Evolutionary conservation across 2,888 invertebrate species (phyloP), one percentile per base, ranked within the genome.

Genomic region (Lamellibrachia satsuma): DNA sequence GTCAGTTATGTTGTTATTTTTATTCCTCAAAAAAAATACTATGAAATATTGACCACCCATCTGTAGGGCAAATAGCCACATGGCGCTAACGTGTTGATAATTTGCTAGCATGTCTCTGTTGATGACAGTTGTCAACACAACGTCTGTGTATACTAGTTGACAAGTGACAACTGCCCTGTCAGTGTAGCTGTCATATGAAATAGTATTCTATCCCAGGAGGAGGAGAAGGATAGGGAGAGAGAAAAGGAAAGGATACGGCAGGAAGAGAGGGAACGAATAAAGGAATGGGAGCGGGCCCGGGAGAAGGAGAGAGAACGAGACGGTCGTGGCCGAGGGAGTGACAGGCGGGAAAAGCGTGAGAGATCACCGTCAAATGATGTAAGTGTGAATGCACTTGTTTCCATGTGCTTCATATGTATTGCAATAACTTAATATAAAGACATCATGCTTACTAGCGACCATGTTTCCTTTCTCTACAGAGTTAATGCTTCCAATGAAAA

Each of bases 191-290:
- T 52, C 52, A 75, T 22, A 15, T 75, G 75, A 75, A 15, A 8
- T 57, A 4, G 75, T 75, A 6, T 75, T 75, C 75, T 75, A 6
- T n/a, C n/a, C 90, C 94, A 93, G 94, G 94, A 94, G 92, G 94
- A 92, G 51, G 94, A 94, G 91, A 94, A 94, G 52, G 93, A 93
- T 27, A 75, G 92, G 91, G 93, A 94, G 57, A 90, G 90, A n/a
- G 93, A 93, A 57, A 60, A 92, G 57, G 94, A 94, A 51, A 92
- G 92, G 52, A 9, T 92, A 90, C 52, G 93, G 60, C 93, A 94
- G 92, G 93, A 93, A 51, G 93, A 94, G 52, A 52, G 94, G 52
- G 93, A 93, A 39, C 90, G 93, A 11, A 92, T 93, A 52, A 92
- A 92, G 90, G 93, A 93, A 52, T 93, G 93, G 93, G 94, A 94